Evolutionary conservation across 2,797 vertebrate genomes (phyloP).

Genomic region (Pangasius mekongensis): DNA sequence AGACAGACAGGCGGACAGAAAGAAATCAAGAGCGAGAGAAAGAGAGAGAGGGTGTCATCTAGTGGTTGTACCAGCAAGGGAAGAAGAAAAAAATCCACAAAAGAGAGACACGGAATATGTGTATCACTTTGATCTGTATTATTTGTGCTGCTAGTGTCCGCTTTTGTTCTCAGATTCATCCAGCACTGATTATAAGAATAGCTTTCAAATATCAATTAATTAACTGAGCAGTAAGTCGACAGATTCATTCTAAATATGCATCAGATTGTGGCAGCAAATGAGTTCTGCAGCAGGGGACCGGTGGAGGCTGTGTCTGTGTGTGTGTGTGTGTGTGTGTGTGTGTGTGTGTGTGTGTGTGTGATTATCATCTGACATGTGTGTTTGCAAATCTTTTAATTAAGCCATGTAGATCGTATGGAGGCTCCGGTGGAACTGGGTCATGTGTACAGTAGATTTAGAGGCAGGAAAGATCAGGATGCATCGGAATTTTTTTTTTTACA

Average conservation of each 20-base stretch:
- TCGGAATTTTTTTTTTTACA: constrained; percentile 21
- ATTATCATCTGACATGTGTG: constrained; percentile 82
- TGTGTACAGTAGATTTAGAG: constrained; percentile 65
- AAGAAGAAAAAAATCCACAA: constrained; percentile 4
- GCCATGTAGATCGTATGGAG: constrained; percentile 69
- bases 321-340: constrained; percentile 6
- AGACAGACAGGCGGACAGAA: not conserved
- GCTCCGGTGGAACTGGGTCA: constrained; percentile 51
- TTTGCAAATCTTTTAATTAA: constrained; percentile 84
- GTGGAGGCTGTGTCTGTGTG: constrained; percentile 59
- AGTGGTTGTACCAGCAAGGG: constrained; percentile 57
- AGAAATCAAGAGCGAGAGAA: constrained; percentile 4
- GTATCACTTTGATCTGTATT: constrained; percentile 80
- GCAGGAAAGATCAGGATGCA: not conserved
- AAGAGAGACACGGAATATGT: constrained; percentile 60
- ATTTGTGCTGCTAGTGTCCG: constrained; percentile 78
- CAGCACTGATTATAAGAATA: constrained; percentile 81
- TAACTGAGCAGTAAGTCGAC: constrained; percentile 79
- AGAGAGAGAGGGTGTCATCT: constrained; percentile 76
- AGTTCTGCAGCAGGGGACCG: constrained; percentile 80
- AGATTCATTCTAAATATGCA: constrained; percentile 82
- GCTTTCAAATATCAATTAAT: constrained; percentile 84
- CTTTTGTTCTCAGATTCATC: constrained; percentile 80
- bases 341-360: constrained; percentile 37
- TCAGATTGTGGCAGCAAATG: constrained; percentile 79